These are phyloP conservation scores for Prostheceraeus crozeri DNA, from an alignment of 2,888 invertebrate genomes.

Conservation along the genomic window DNA sequence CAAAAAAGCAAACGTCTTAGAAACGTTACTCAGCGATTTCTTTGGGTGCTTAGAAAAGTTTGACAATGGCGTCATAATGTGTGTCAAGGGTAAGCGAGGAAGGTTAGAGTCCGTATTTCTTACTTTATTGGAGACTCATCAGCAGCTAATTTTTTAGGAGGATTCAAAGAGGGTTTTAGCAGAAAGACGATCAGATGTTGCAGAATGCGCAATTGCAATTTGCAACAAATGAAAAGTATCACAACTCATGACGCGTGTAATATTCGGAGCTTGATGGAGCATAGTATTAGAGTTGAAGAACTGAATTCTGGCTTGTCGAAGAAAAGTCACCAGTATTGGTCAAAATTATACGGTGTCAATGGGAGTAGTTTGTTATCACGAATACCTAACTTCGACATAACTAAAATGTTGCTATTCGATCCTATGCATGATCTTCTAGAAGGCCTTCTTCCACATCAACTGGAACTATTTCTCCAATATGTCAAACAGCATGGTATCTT, in stretches of 20 bases:
- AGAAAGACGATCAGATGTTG: background rate
- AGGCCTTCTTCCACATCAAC: background rate
- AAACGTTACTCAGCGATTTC: too few relatives aligned
- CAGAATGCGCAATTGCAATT: background rate
- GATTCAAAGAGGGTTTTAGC: slow-evolving; percentile 8
- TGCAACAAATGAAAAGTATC: background rate
- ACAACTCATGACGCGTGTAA: background rate
- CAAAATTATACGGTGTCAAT: background rate
- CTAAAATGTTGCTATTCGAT: background rate
- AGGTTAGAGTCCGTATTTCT: too few relatives aligned
- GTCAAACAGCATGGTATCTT: background rate
- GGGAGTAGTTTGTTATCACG: background rate
- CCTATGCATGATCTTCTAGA: slow-evolving; percentile 15
- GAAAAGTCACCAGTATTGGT: background rate
- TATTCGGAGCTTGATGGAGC: background rate
- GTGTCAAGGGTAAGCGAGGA: too few relatives aligned
- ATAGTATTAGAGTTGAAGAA: background rate
- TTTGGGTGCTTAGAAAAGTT: too few relatives aligned
- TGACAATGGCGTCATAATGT: too few relatives aligned
- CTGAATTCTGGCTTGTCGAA: background rate
- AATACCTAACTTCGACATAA: slow-evolving; percentile 1
- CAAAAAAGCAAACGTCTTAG: too few relatives aligned
- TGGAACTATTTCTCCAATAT: background rate
- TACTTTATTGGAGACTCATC: too few relatives aligned
- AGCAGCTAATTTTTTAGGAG: background rate